phyloP scores from a whole-genome alignment of 2,113 vertebrate species.

The Cariama cristata region DNA sequence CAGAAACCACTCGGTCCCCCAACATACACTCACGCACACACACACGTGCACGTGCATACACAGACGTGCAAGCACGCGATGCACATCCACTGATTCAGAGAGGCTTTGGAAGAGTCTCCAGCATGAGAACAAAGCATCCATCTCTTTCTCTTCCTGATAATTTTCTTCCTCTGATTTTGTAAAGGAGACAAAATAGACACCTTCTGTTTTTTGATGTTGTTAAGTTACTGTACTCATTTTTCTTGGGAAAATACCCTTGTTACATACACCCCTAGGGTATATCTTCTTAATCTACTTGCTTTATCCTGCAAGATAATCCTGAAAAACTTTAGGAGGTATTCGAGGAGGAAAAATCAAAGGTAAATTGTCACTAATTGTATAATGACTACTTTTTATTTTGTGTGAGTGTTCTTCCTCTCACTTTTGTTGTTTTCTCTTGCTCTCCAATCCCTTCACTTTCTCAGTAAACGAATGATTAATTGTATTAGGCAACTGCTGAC shows the following conservation, averaged over 20 bases:
- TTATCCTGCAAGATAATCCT: background rate
- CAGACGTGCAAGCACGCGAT: rapidly evolving
- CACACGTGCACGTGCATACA: rapidly evolving
- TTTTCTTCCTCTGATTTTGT: background rate
- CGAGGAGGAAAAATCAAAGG: background rate
- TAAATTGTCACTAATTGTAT: background rate
- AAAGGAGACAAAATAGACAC: background rate
- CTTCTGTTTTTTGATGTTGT: rapidly evolving
- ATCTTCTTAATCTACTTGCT: rapidly evolving
- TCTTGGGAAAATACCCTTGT: background rate
- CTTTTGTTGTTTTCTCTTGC: background rate
- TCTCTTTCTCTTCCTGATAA: rapidly evolving
- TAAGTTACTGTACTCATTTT: background rate
- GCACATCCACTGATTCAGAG: rapidly evolving
- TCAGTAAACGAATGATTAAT: background rate
- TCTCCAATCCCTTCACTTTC: background rate
- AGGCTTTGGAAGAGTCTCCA: background rate
- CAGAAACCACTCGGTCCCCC: rapidly evolving
- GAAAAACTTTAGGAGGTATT: background rate
- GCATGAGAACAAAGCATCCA: background rate
- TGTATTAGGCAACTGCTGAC: background rate
- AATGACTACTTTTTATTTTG: background rate
- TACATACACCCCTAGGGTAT: rapidly evolving
- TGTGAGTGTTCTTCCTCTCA: background rate
- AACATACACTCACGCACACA: rapidly evolving